These are phyloP conservation scores for Hycleus cichorii DNA, from an alignment of 1,140 invertebrate genomes.

Conservation along the genomic window DNA sequence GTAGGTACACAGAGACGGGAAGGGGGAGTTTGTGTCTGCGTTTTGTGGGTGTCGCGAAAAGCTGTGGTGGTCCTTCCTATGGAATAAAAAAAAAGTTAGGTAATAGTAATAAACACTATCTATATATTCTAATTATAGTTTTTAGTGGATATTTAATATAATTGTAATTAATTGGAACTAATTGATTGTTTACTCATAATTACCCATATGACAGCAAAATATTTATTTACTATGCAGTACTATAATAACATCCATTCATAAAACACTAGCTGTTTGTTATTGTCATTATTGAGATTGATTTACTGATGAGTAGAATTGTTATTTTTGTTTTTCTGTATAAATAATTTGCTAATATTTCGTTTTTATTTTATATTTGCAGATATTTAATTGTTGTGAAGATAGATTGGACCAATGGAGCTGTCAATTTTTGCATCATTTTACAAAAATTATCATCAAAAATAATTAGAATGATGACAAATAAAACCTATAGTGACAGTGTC, in stretches of 20 bases:
- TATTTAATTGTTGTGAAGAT: background rate
- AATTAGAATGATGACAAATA: slow-evolving; percentile 11
- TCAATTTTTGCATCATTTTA: slow-evolving; percentile 9
- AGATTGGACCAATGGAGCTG: background rate
- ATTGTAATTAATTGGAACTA: background rate
- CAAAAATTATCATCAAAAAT: slow-evolving; percentile 11
- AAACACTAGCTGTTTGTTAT: slow-evolving; percentile 27
- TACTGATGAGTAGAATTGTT: background rate
- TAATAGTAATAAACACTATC: slow-evolving; percentile 15
- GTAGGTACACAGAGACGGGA: background rate
- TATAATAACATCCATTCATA: slow-evolving; percentile 36
- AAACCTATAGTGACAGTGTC: slow-evolving; percentile 11
- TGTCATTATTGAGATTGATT: slow-evolving; percentile 6
- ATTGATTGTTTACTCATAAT: slow-evolving; percentile 9
- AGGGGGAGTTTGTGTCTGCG: slow-evolving; percentile 16
- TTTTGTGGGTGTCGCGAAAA: slow-evolving; percentile 26
- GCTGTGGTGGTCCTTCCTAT: slow-evolving; percentile 19
- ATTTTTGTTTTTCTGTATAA: background rate
- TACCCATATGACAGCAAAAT: slow-evolving; percentile 20
- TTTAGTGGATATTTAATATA: background rate
- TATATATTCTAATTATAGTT: slow-evolving; percentile 6
- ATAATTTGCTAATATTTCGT: background rate
- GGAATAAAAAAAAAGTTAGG: slow-evolving; percentile 21
- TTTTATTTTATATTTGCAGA: background rate
- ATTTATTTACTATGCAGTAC: slow-evolving; percentile 36